These are phyloP conservation scores for Operophtera brumata DNA, from an alignment of 2,888 invertebrate genomes.

Conservation along the genomic window DNA sequence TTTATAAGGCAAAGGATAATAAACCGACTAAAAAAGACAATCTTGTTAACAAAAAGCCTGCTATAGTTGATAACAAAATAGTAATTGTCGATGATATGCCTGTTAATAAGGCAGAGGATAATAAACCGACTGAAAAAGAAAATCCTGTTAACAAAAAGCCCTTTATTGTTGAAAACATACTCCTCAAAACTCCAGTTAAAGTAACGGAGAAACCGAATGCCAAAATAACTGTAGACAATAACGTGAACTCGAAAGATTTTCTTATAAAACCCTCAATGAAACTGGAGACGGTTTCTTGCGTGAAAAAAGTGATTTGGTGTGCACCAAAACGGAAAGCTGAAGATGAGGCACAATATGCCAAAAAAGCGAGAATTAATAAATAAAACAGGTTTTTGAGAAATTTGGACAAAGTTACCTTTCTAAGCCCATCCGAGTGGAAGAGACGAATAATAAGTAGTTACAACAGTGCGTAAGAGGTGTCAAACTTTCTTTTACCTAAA, in stretches of 20 bases:
- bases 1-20: background rate
- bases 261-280: background rate
- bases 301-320: constrained; percentile 2
- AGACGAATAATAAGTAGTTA: background rate
- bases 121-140: background rate
- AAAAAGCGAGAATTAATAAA: background rate
- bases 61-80: background rate
- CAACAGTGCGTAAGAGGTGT: background rate
- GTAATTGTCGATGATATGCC: background rate
- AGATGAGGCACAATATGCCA: background rate
- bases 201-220: background rate
- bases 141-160: no score
- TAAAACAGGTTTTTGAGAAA: background rate
- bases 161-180: constrained; percentile 3
- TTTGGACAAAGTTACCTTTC: background rate
- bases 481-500: background rate
- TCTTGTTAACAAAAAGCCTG: background rate
- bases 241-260: background rate
- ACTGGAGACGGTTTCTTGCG: background rate
- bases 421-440: background rate
- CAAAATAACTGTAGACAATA: no score
- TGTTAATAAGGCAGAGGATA: background rate
- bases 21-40: background rate
- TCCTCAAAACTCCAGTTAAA: constrained; percentile 9
- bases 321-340: background rate